These are phyloP conservation scores for Eupithecia dodoneata DNA, from an alignment of 2,888 invertebrate species.

Conservation along the genomic window DNA sequence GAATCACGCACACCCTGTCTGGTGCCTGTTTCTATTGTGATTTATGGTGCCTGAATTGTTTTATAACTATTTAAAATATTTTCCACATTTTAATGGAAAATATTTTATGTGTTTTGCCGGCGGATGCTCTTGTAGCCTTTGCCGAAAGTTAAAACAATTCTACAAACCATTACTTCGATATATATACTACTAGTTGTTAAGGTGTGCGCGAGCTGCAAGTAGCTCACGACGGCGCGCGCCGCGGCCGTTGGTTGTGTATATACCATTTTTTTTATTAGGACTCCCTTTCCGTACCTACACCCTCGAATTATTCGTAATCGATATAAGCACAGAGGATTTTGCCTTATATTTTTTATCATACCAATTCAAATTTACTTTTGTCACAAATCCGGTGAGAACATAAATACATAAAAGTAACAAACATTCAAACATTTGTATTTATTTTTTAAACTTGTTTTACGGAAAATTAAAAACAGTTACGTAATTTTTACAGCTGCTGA, in stretches of 20 bases:
- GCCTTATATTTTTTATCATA: no score
- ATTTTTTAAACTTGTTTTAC: not conserved
- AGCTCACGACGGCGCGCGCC: no score
- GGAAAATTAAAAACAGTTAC: not conserved
- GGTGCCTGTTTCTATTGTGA: conserved; percentile 70
- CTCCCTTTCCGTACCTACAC: no score
- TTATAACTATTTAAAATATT: conserved; percentile 58
- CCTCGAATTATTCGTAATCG: no score
- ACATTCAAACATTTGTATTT: not conserved
- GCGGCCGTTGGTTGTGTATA: no score
- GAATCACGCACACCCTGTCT: conserved; percentile 81
- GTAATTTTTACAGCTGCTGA: conserved; percentile 1
- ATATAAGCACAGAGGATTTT: no score
- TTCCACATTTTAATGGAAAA: conserved; percentile 27
- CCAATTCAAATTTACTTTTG: no score
- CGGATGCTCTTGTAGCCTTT: not conserved
- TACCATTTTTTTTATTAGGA: no score
- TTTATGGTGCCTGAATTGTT: conserved; percentile 71
- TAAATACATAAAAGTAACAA: not conserved
- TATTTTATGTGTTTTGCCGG: not conserved
- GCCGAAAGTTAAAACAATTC: not conserved
- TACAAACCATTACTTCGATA: not conserved
- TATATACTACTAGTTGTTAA: no score
- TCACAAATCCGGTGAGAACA: no score
- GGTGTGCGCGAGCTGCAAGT: no score